These are phyloP conservation scores for Pseudorhombus dupliciocellatus DNA, from an alignment of 2,113 vertebrate species.

Conservation along the genomic window DNA sequence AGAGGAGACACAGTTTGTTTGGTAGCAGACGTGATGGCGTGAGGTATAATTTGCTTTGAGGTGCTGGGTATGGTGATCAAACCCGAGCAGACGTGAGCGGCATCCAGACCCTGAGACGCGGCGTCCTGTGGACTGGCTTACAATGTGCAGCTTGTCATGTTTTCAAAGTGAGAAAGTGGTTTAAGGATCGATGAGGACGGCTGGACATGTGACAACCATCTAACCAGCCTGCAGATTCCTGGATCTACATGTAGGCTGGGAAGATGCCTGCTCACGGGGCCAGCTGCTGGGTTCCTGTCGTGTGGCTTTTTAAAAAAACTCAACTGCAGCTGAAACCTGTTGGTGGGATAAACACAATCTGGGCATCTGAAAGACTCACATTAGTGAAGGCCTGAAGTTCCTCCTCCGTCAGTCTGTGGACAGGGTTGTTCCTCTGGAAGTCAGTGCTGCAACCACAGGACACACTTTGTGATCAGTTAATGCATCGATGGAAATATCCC, in stretches of 20 bases:
- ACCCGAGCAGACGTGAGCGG: conserved; percentile 31
- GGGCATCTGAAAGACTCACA: conserved; percentile 78
- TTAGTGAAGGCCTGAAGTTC: conserved; percentile 93
- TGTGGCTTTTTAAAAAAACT: too few species aligned
- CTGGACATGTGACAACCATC: conserved; percentile 95
- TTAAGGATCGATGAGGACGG: conserved; percentile 65
- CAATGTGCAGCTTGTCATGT: too few species aligned
- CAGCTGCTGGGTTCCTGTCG: too few species aligned
- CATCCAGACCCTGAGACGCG: not conserved
- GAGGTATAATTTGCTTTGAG: conserved; percentile 40
- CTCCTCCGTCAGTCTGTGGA: conserved; percentile 93
- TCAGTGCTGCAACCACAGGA: conserved; percentile 83
- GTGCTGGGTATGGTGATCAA: conserved; percentile 33
- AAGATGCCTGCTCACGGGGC: conserved; percentile 94
- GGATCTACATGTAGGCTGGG: conserved; percentile 96
- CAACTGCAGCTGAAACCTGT: not conserved
- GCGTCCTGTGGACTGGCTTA: not conserved
- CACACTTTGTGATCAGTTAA: not conserved
- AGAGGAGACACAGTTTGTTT: conserved; percentile 12
- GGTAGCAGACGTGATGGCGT: conserved; percentile 7
- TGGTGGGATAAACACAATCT: not conserved
- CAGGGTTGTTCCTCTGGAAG: conserved; percentile 94
- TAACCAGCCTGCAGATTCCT: conserved; percentile 98
- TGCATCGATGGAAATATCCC: too few species aligned
- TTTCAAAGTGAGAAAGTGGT: not conserved